These are phyloP conservation scores for Pedetes capensis DNA, from an alignment of 2,113 vertebrate genomes.

Conservation along the genomic window DNA sequence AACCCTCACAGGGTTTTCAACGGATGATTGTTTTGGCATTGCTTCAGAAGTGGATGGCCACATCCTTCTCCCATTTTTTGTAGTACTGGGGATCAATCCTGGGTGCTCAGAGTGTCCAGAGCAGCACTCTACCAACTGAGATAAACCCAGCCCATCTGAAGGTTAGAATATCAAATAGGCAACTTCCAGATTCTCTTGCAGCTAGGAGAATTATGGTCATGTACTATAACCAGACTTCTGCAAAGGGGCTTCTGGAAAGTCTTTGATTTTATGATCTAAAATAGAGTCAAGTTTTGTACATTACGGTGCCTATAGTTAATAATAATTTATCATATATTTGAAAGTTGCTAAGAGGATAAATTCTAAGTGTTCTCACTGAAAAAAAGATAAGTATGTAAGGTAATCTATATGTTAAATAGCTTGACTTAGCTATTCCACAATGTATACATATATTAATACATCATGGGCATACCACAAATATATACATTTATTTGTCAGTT, in stretches of 20 bases:
- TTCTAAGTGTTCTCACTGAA: neutral
- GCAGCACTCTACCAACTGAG: too few species aligned
- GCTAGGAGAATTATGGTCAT: neutral
- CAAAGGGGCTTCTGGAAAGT: neutral
- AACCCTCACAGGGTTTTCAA: too few species aligned
- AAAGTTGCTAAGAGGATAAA: neutral
- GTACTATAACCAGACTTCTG: neutral
- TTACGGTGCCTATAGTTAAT: neutral
- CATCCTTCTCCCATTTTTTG: too few species aligned
- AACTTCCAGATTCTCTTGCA: neutral
- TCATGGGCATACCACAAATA: neutral
- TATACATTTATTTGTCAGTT: neutral
- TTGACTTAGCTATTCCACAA: neutral
- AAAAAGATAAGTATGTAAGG: neutral
- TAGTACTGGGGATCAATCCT: too few species aligned
- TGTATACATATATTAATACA: neutral
- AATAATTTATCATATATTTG: neutral
- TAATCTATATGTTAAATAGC: neutral
- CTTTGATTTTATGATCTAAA: neutral
- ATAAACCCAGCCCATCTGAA: too few species aligned
- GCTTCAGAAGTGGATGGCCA: too few species aligned
- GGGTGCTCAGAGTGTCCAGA: too few species aligned
- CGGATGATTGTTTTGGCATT: too few species aligned
- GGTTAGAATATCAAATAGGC: neutral
- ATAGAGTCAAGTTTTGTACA: neutral